Evolutionary conservation across 2,113 vertebrate species (phyloP).

Genomic region (Chaetodon auriga): DNA sequence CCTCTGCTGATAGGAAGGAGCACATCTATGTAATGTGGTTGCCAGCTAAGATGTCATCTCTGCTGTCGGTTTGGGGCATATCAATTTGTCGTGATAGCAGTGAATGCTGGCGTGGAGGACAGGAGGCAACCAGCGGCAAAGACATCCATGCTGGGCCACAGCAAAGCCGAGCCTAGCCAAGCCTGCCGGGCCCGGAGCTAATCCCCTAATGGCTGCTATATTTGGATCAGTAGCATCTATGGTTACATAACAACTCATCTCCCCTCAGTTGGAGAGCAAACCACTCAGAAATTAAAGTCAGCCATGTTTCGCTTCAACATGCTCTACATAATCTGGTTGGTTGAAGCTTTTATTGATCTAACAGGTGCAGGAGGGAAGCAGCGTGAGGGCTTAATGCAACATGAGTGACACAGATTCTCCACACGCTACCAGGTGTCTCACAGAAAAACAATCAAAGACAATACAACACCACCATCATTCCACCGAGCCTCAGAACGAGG

Average conservation of each 20-base stretch:
- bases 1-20: neutral
- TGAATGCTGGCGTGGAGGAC: conserved; percentile 40
- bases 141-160: conserved; percentile 58
- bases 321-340: conserved; percentile 17
- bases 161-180: conserved; percentile 54
- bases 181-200: conserved; percentile 74
- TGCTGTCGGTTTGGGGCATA: conserved; percentile 33
- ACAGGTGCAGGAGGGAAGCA: neutral
- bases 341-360: conserved; percentile 39
- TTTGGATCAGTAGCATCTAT: conserved; percentile 79
- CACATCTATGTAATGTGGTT: conserved; percentile 4
- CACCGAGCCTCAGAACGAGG: conserved; percentile 52
- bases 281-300: conserved; percentile 59
- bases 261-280: conserved; percentile 50
- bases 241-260: conserved; percentile 77
- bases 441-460: conserved; percentile 14
- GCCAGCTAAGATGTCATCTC: conserved; percentile 16
- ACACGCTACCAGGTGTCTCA: neutral
- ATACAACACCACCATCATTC: neutral
- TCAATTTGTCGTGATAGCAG: conserved; percentile 45
- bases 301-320: conserved; percentile 25
- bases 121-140: conserved; percentile 55
- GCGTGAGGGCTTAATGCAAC: neutral
- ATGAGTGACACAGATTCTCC: neutral
- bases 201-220: conserved; percentile 85